phyloP scores from a whole-genome alignment of 2,113 vertebrate genomes.

The Nothocercus nigrocapillus region DNA sequence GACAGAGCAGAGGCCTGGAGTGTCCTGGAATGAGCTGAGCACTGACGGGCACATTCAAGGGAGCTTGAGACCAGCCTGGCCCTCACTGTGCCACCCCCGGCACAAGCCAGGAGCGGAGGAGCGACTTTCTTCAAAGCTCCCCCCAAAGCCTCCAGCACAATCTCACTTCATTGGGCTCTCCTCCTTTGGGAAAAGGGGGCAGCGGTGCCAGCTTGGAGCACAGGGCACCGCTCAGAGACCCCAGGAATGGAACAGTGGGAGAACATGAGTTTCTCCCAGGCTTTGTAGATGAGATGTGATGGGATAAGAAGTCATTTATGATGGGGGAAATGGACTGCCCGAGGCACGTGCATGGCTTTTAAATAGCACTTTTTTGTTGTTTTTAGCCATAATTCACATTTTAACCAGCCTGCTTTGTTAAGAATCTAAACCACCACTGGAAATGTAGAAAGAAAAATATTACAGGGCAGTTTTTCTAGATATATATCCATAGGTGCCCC shows the following conservation, averaged over 20 bases:
- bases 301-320: not conserved
- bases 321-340: not conserved
- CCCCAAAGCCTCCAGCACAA: not conserved
- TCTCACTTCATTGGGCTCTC: not conserved
- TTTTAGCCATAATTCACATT: not conserved
- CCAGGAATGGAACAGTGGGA: not conserved
- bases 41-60: rapidly evolving
- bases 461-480: not conserved
- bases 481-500: not conserved
- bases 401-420: not conserved
- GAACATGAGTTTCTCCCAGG: slow-evolving; percentile 72
- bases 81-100: not conserved
- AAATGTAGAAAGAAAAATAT: not conserved
- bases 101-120: slow-evolving; percentile 37
- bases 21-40: slow-evolving; percentile 15
- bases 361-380: not conserved
- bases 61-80: not conserved
- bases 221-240: not conserved
- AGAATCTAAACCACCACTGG: not conserved
- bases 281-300: slow-evolving; percentile 54
- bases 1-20: slow-evolving; percentile 57
- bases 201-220: not conserved
- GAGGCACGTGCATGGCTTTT: not conserved
- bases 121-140: not conserved
- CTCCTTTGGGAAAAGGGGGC: not conserved